Percentiles rank a stretch among this genome's conserved stretches.
These are phyloP conservation scores for Psylliodes chrysocephalus DNA, from an alignment of 2,888 invertebrate genomes.

Conservation along the genomic window DNA sequence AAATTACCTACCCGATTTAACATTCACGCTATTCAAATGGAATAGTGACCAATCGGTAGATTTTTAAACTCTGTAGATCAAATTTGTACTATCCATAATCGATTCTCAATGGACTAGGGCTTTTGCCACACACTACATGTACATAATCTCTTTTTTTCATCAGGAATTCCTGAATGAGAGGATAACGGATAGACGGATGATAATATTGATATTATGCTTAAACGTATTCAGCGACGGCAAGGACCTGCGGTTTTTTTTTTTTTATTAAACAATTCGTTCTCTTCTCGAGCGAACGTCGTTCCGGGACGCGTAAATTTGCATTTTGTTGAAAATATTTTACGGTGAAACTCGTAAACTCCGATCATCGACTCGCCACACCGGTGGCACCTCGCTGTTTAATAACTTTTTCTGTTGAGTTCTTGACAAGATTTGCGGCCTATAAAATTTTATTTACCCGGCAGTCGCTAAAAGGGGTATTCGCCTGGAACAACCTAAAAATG, in stretches of 20 bases:
- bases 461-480: not conserved
- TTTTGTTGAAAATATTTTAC: constrained; percentile 1
- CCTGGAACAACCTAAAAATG: too few relatives aligned
- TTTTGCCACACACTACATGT: too few relatives aligned
- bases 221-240: not conserved
- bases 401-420: not conserved
- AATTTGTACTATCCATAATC: too few relatives aligned
- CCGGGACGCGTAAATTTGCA: not conserved
- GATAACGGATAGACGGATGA: too few relatives aligned
- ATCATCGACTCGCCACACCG: not conserved
- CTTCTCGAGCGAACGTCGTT: not conserved
- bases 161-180: too few relatives aligned
- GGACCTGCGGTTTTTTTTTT: not conserved
- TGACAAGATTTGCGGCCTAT: constrained; percentile 1
- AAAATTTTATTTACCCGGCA: not conserved
- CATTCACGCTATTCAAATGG: too few relatives aligned
- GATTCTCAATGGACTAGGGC: too few relatives aligned
- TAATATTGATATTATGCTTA: too few relatives aligned
- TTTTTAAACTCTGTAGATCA: too few relatives aligned
- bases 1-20: too few relatives aligned
- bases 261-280: not conserved
- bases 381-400: not conserved
- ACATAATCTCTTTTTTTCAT: too few relatives aligned
- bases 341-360: not conserved
- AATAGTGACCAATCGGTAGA: too few relatives aligned